Base-by-base conservation (phyloP, 2,888 invertebrate species). In the Watsonalla cultraria region DNA sequence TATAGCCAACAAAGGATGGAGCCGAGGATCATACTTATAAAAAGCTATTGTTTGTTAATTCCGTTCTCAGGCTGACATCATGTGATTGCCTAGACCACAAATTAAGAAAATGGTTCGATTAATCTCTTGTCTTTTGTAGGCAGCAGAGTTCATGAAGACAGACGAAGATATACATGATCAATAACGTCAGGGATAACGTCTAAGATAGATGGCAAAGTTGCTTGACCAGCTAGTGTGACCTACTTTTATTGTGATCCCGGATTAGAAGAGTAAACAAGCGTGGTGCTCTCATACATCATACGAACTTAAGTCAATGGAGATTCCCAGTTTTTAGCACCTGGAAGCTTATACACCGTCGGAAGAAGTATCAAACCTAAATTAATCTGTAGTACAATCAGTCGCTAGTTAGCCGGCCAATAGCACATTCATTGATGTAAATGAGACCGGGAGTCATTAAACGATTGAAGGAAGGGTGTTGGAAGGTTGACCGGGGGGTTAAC, bases 231-330 rank as follows among this genome's bases (percentile, higher is more conserved):
- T 66, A 56, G 47, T n/a, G 68, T 75, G 77, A 75, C 78, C 84
- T 82, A 84, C 82, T 82, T 84, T 75, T 80, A 77, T 79, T 79
- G 75, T 74, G 76, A 72, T 76, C 79, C 75, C 75, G 64, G 73
- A 75, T 76, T 76, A 79, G 79, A 74, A 57, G 66, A 62, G 69
- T 74, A 78, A 79, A 76, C 72, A 78, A 61, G 75, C 74, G 76
- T 66, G 56, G 63, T 64, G 61, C 64, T 60, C 59, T 58, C 63
- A 52, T 64, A 65, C 56, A 65, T 67, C 62, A 68, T 64, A 59
- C 56, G 66, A 61, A 59, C 65, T 59, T 54, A 65, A 24, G 24
- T 24, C 24, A 24, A 24, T 24, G 24, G 24, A 4, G 24, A 24
- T 24, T 24, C 24, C 24, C 24, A 24, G 24, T 24, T 24, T 24